Base-by-base conservation (phyloP, 1,140 invertebrate genomes). In the Drosophila pseudoobscura region DNA sequence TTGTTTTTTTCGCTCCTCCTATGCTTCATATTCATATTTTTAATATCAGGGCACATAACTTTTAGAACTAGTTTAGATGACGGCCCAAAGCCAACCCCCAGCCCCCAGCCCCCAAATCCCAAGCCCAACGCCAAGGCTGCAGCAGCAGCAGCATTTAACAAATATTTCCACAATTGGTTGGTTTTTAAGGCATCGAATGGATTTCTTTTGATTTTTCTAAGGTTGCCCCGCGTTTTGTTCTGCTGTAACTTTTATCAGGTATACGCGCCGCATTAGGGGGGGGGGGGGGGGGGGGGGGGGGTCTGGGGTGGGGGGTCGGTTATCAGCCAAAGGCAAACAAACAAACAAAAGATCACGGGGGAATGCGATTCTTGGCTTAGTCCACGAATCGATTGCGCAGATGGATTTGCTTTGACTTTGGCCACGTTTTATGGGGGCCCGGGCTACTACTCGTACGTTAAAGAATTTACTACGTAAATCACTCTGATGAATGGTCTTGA, bases 241-340 rank as follows among this genome's bases (percentile, higher is more conserved):
- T 43, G 39, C 43, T 69, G 47, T 44, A 45, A 39, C 35, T 70
- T 75, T 75, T 78, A 87, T 87, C 83, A 88, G 75, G 64, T 43
- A 80, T 87, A 75, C 82, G 80, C 60, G 29, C 8, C 47, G 20
- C 64, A 13, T 46, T 15, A 26, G 4, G 24, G 24, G 24, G 24
- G 24, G 24, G 22, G 24, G 24, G 22, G 4, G 24, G 24, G 24
- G 24, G 24, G 24, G 22, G 4, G 24, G 24, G 24, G 24, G 24
- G 24, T 3, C 0, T 5, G 24, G 4, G 24, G 24, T 0, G 24
- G 6, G 24, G 77, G 43, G 50, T 26, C 50, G 61, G 66, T 85
- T 85, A 85, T 87, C 80, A 77, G 41, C 50, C 47, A 46, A 43
- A 39, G 53, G 44, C 22, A 64, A 53, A 39, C 54, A 20, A 20